Base-by-base conservation (phyloP, 2,113 vertebrate species). In the Grus americana region DNA sequence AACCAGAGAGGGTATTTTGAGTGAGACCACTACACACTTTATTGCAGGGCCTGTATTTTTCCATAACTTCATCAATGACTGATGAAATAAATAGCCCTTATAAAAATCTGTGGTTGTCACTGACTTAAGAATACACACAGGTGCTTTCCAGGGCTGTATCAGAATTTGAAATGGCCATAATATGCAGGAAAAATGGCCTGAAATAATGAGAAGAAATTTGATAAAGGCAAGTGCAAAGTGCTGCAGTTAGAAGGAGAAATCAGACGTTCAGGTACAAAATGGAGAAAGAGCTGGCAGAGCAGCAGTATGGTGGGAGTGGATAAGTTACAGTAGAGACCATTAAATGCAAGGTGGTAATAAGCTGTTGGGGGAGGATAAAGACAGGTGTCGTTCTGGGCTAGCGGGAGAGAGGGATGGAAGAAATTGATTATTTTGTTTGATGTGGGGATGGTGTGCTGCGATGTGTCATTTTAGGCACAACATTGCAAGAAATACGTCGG, bases 261-360 rank as follows among this genome's bases (percentile, higher is more conserved):
- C 72, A 87, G 89, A 23, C 57, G 14, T 84, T 78, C 0, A 1
- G 63, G 73, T 71, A 44, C 34, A 42, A 75, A 95, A 84, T 49
- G 73, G 78, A 89, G 76, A 84, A 63, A 75, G 58, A 76, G 58
- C 86, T 94, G 92, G 67, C 86, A 75, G 85, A 88, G 95, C 90
- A 88, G 91, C 88, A 81, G 86, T 50, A 17, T 47, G 21, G 93
- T 92, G 84, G 73, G 87, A 81, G 93, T 68, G 92, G 81, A 2
- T 81, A 78, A 68, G 76, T 94, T 95, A 61, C 86, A 92, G 88
- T 1, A 65, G 62, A 79, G 93, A 87, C 76, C 90, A 84, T 94
- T 90, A 90, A 83, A 89, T 40, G 46, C 68, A 52, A 91, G 91
- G 87, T 7, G 26, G 84, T 79, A 89, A 93, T 91, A 78, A 91